Percentiles rank a stretch among this genome's conserved stretches.
Conservation (phyloP, 2,888 invertebrate genomes). For the Andricus curvator region DNA sequence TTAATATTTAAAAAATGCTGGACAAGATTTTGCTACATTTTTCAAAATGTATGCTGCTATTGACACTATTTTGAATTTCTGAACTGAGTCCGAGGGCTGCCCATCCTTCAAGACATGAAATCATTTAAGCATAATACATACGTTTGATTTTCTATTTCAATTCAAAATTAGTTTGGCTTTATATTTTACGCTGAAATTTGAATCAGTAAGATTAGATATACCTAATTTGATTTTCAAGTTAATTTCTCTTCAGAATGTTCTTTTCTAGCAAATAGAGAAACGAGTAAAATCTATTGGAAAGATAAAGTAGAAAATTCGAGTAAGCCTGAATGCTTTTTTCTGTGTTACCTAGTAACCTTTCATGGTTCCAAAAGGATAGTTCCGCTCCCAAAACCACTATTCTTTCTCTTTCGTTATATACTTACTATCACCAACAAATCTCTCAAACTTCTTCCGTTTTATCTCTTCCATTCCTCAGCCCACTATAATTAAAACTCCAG, state of each 20-base stretch:
- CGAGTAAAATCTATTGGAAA: neutral
- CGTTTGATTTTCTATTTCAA: no score
- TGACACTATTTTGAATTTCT: no score
- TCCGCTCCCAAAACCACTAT: neutral
- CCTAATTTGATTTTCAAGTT: neutral
- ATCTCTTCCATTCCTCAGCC: slow-evolving; percentile 4
- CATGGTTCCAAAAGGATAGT: neutral
- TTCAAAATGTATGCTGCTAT: no score
- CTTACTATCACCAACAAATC: slow-evolving; percentile 27
- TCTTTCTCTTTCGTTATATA: slow-evolving; percentile 2
- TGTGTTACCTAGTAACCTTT: slow-evolving; percentile 11
- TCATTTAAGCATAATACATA: no score
- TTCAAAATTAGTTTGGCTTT: no score
- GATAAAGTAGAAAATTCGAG: slow-evolving; percentile 20
- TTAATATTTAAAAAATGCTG: no score
- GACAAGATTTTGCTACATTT: no score
- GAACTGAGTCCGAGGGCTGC: no score
- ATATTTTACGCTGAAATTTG: no score
- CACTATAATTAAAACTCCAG: slow-evolving; percentile 12
- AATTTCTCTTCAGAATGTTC: neutral
- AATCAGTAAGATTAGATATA: neutral
- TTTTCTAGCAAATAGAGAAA: neutral
- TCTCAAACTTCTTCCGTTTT: slow-evolving; percentile 2
- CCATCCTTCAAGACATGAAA: no score
- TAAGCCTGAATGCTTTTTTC: slow-evolving; percentile 4